Evolutionary conservation across 2,888 invertebrate genomes (phyloP), one percentile per base, ranked within the genome.

Genomic region (Himalopsyche anomala): DNA sequence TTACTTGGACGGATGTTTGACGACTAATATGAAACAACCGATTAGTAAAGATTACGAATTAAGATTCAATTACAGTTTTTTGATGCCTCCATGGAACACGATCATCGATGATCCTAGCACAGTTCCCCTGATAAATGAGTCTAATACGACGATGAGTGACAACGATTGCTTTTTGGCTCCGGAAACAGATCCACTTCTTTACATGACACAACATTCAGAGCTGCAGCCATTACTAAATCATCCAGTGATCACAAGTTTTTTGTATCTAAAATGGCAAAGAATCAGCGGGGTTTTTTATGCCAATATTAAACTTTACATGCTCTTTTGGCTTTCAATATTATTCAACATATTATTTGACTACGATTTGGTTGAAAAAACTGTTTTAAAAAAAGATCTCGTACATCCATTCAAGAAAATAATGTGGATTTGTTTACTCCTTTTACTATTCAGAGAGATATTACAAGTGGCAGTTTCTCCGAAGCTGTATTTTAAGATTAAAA

Each of bases 251-350:
- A 95, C 96, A 0, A 96, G 96, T 89, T 97, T 97, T 89, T 91
- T 97, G 5, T 95, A 96, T 89, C 92, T 97, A 86, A 97, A 97
- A 91, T 97, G 97, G 97, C 95, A 96, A 90, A 93, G 95, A 87
- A 95, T 97, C 88, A 95, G 96, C 85, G 94, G 95, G 88, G 93
- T 96, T 54, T 96, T 97, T 90, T 96, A 94, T 89, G 92, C 95
- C 2, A 97, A 97, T 90, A 94, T 97, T 54, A 91, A 94, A 4
- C 94, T 96, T 89, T 97, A 97, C 91, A 91, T 95, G 0, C 90
- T 95, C 0, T 95, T 97, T 89, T 96, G 96, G 91, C 89, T 95
- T 15, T 93, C 95, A 81, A 92, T 97, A 85, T 95, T 96, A 54
- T 90, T 93, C 1, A 96, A 96, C 90, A 95, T 97, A 79, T 93